phyloP scores from a whole-genome alignment of 2,888 invertebrate genomes.

The Caenorhabditis japonica region DNA sequence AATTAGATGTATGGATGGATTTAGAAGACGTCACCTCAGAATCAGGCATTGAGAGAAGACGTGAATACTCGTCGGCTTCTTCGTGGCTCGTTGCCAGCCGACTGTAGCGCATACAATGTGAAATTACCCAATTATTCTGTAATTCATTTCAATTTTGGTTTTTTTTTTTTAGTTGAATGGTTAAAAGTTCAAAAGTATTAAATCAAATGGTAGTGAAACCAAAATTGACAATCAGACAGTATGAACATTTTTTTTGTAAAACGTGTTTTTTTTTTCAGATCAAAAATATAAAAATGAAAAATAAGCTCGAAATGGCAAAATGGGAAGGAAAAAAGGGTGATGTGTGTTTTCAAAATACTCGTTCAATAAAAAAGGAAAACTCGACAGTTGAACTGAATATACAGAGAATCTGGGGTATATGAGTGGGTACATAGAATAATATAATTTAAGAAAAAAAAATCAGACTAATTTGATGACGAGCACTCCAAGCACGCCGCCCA shows the following conservation, averaged over 20 bases:
- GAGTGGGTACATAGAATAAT: neutral
- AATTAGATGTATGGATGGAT: neutral
- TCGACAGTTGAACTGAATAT: conserved; percentile 35
- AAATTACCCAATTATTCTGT: conserved; percentile 28
- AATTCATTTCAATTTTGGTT: too few species aligned
- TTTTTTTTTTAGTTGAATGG: too few species aligned
- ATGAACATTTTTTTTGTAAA: too few species aligned
- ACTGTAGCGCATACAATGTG: conserved; percentile 69
- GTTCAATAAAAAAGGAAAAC: conserved; percentile 9
- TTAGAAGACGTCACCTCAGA: conserved; percentile 50
- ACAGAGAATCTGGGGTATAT: conserved; percentile 11
- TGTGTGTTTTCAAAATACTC: too few species aligned
- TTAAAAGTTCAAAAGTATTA: neutral
- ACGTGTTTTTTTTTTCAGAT: too few species aligned
- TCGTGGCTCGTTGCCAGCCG: conserved; percentile 67
- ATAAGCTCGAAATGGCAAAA: conserved; percentile 2
- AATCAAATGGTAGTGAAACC: neutral
- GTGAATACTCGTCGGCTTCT: conserved; percentile 64
- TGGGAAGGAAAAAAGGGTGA: too few species aligned
- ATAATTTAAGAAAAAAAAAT: neutral
- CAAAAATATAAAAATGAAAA: conserved; percentile 1
- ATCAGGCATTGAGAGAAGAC: conserved; percentile 64
- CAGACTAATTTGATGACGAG: conserved; percentile 51
- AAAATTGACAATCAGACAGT: neutral
- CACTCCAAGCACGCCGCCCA: conserved; percentile 53